These are phyloP conservation scores for Pemphredon lugubris DNA, from an alignment of 2,888 invertebrate genomes.

Conservation along the genomic window DNA sequence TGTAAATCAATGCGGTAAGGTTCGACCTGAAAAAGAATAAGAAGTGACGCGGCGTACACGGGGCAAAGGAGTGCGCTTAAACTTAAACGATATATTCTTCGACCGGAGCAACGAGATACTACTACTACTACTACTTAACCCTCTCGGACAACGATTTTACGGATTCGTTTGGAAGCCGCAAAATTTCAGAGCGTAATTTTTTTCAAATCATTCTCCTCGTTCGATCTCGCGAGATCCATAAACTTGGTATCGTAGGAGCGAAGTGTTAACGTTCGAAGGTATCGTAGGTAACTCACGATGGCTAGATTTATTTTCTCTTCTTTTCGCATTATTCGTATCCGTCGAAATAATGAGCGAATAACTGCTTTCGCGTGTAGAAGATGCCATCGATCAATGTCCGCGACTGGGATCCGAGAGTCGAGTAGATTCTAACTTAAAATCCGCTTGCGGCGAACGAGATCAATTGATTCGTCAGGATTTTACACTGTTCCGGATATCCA, in stretches of 20 bases:
- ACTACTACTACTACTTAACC: too few species aligned
- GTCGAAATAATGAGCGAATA: background rate
- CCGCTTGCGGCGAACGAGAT: conserved; percentile 6
- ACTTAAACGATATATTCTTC: background rate
- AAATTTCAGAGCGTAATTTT: too few species aligned
- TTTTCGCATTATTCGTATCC: background rate
- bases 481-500: conserved; percentile 12
- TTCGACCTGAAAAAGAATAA: background rate
- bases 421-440: conserved; percentile 13
- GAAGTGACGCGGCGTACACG: background rate
- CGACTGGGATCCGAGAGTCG: background rate
- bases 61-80: background rate
- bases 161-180: too few species aligned
- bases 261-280: too few species aligned
- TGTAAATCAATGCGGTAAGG: background rate
- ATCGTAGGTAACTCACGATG: too few species aligned
- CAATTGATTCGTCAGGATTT: conserved; percentile 15
- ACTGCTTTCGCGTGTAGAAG: conserved; percentile 3
- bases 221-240: too few species aligned
- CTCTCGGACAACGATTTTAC: too few species aligned
- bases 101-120: too few species aligned
- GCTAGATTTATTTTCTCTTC: background rate
- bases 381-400: conserved; percentile 32
- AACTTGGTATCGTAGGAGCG: too few species aligned
- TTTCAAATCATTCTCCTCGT: too few species aligned